Base-by-base conservation (phyloP, 2,797 vertebrate genomes). In the Dendrocincla fuliginosa region DNA sequence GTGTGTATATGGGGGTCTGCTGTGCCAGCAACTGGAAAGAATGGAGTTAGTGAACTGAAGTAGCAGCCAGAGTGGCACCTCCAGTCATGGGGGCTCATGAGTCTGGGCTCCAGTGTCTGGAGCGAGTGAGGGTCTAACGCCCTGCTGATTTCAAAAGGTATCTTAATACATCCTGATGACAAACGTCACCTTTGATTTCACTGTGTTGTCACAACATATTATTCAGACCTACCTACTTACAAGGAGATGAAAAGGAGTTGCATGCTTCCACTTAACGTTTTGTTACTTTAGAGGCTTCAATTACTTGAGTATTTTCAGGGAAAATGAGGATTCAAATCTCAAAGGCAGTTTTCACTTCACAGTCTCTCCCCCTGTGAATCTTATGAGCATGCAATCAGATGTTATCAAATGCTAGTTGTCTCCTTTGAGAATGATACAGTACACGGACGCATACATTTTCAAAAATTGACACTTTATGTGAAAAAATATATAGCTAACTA, bases 21-120 rank as follows among this genome's bases (percentile, higher is more conserved):
- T 73, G 37, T n/a, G 39, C 23, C 28, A 73, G 33, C 25, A 69
- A 5, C 32, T 27, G 27, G 37, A 32, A 89, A 76, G 50, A 49
- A 28, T 41, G 33, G 32, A 25, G 27, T 67, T 28, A 46, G 6
- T 11, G 32, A 79, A 50, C 41, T 13, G 15, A 27, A 25, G 3
- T 33, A 52, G 41, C 46, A 80, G 12, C 22, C 30, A 11, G n/a
- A 84, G 49, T 12, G 14, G 25, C 41, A 60, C n/a, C 28, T 73
- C 19, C 50, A 56, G 8, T 52, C 24, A 16, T 12, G 24, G 33
- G 28, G 18, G 11, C 15, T 76, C 0, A 0, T 13, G n/a, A 57
- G 6, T 19, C 11, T 30, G 30, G 22, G 4, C 23, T 55, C 18
- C 32, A 73, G 44, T 7, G 14, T 8, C 16, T 33, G 25, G 13